Evolutionary conservation across 2,888 invertebrate genomes (phyloP), one percentile per base, ranked within the genome.

Genomic region (Troides helena): DNA sequence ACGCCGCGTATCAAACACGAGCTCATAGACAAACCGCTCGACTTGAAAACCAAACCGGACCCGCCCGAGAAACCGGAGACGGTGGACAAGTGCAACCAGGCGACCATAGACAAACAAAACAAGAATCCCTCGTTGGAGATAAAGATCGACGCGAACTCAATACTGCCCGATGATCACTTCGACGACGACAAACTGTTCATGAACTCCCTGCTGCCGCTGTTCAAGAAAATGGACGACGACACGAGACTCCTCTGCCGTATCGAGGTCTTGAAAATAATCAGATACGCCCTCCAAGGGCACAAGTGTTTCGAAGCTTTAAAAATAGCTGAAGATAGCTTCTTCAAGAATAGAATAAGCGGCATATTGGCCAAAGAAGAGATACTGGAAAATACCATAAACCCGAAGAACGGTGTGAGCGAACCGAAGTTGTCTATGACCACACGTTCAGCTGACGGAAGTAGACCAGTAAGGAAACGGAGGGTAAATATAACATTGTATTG

Each of bases 221-320:
- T 92, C 59, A 91, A 90, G 74, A 92, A 91, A 72, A 92, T 92
- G 92, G 85, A 86, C 50, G 92, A 92, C 46, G 91, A 91, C 21
- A 92, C 92, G 0, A 78, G 91, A 69, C 75, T 92, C 0, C 62
- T 89, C 0, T 92, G 92, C 64, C 78, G 92, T 1, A 92, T 92
- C 17, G 91, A 92, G 68, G 88, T 92, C 0, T 64, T 92, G 14
- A 92, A 92, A 72, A 90, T 90, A 2, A 91, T 92, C 2, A 82
- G 80, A 64, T 88, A 85, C 68, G 92, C 90, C 0, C 66, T 92
- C 0, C 89, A 91, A 76, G 89, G 89, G 1, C 83, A 90, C 62
- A 85, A 87, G 61, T 83, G 84, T 65, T 89, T 90, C n/a, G 89
- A 90, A 69, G 87, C 85, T 0, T 68, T 88, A 17, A 85, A 84